A percentile compares a stretch with the other conserved stretches of the same genome.
These are phyloP conservation scores for Choloepus hoffmanni DNA, from an alignment of 2,113 vertebrate genomes.

Conservation along the genomic window DNA sequence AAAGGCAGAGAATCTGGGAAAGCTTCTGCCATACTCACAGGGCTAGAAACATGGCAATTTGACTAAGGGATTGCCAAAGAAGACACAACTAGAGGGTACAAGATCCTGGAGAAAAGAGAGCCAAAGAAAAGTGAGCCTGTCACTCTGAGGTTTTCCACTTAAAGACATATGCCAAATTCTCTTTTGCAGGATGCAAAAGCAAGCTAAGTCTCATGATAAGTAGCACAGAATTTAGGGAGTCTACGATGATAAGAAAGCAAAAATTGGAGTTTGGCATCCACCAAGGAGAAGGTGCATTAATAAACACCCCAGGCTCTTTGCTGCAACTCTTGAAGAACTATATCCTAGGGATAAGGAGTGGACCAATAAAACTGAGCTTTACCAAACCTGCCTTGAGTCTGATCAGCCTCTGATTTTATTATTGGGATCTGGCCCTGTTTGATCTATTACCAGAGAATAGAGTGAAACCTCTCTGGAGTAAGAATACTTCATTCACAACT, in stretches of 20 bases:
- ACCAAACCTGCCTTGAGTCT: neutral
- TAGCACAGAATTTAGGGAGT: neutral
- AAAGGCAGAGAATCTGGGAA: neutral
- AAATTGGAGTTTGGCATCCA: neutral
- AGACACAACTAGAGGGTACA: neutral
- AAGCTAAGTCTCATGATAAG: no score
- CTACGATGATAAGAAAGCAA: neutral
- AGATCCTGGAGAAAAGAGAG: neutral
- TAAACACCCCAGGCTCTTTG: neutral
- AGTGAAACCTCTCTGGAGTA: neutral
- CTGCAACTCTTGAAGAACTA: neutral
- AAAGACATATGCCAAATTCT: neutral
- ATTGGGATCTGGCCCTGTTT: rapidly evolving
- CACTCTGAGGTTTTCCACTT: neutral
- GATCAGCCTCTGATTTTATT: neutral
- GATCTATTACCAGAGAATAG: neutral
- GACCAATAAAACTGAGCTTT: neutral
- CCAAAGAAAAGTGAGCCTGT: neutral
- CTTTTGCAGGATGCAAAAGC: no score
- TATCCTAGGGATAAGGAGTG: neutral
- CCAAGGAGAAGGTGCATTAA: neutral
- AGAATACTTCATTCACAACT: neutral
- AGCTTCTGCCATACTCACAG: neutral
- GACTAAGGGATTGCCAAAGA: no score
- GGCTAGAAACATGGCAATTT: neutral